Conservation (phyloP, 1,140 invertebrate genomes). For the Drosophila kikkawai region DNA sequence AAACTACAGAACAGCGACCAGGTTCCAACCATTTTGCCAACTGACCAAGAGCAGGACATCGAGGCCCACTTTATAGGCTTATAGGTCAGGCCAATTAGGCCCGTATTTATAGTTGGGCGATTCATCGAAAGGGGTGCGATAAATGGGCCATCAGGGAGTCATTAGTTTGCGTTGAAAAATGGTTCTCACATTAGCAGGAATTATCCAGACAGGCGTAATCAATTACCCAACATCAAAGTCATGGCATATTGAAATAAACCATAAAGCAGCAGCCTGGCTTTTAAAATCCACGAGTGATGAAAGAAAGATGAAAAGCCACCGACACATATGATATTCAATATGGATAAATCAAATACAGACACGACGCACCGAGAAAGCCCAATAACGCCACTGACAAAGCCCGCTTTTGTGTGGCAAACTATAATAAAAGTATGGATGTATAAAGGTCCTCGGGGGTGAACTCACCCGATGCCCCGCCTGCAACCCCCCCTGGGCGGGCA, state of each 20-base stretch:
- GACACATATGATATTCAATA: slow-evolving; percentile 38
- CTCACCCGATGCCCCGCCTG: neutral
- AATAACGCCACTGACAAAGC: slow-evolving; percentile 37
- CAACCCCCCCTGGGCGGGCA: slow-evolving; percentile 35
- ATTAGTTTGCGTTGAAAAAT: slow-evolving; percentile 30
- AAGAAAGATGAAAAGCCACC: slow-evolving; percentile 33
- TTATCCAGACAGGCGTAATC: slow-evolving; percentile 5
- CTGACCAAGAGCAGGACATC: neutral
- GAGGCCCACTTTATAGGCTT: slow-evolving; percentile 22
- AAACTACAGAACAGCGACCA: slow-evolving; percentile 12
- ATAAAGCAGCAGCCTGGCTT: neutral
- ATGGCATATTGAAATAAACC: neutral
- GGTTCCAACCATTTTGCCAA: slow-evolving; percentile 13
- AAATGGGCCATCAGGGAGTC: slow-evolving; percentile 14
- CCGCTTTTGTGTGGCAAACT: slow-evolving; percentile 38
- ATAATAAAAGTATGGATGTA: slow-evolving; percentile 53
- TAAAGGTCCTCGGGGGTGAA: slow-evolving; percentile 35
- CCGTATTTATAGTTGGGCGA: slow-evolving; percentile 9
- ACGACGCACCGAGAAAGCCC: slow-evolving; percentile 1
- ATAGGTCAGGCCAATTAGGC: slow-evolving; percentile 18
- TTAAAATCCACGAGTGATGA: neutral
- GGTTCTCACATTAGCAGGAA: slow-evolving; percentile 7
- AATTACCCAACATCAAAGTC: slow-evolving; percentile 28
- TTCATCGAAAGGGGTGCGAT: slow-evolving; percentile 17
- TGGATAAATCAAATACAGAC: slow-evolving; percentile 52